These are phyloP conservation scores for Lasioglossum baleicum DNA, from an alignment of 1,140 invertebrate genomes.

Conservation along the genomic window DNA sequence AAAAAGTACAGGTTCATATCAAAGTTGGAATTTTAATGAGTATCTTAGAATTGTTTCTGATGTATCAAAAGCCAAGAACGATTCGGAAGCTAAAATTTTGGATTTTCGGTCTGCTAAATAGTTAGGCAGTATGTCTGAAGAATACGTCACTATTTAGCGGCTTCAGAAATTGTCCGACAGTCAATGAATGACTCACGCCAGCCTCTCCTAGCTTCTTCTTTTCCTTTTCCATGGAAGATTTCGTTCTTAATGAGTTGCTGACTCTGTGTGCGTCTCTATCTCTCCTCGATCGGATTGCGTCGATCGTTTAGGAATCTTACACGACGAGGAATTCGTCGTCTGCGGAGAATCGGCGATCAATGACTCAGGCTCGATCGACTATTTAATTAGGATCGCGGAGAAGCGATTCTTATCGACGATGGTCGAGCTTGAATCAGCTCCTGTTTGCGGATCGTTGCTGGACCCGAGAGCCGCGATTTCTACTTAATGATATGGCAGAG, in stretches of 20 bases:
- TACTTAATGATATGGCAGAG: no score
- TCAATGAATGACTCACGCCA: constrained; percentile 25
- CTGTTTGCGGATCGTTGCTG: background rate
- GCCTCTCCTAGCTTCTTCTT: background rate
- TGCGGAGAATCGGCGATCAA: background rate
- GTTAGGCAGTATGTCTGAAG: background rate
- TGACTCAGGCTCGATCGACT: constrained; percentile 22
- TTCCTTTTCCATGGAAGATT: constrained; percentile 19
- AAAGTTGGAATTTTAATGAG: no score
- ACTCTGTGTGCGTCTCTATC: background rate
- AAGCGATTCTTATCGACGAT: background rate
- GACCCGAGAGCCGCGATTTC: no score
- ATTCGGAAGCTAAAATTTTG: no score
- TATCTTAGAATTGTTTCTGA: no score
- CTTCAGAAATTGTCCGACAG: background rate
- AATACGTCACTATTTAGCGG: constrained; percentile 23
- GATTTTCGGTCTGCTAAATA: no score
- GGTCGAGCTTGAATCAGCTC: background rate
- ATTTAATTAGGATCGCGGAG: background rate
- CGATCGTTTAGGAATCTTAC: constrained; percentile 17
- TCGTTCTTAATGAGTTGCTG: background rate
- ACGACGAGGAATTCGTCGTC: background rate
- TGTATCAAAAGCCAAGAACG: no score
- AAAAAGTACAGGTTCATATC: no score
- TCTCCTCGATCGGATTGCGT: background rate